Evolutionary conservation across 2,113 vertebrate genomes (phyloP).

Genomic region (Clarias magur): DNA sequence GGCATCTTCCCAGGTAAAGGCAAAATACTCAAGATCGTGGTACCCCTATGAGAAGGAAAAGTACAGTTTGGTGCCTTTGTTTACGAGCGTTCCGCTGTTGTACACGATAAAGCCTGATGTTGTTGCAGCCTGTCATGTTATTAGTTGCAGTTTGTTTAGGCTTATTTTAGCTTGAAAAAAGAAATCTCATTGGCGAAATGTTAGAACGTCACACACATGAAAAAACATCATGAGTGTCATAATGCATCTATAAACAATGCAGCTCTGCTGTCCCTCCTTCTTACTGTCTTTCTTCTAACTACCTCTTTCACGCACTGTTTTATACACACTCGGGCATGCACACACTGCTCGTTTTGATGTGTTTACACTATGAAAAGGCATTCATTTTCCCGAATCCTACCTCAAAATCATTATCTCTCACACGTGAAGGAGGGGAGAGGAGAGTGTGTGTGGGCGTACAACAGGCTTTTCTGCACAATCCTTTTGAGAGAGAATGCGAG

Average conservation of each 20-base stretch:
- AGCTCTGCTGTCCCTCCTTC: conserved; percentile 37
- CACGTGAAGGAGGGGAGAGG: conserved; percentile 58
- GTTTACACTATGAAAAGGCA: conserved; percentile 59
- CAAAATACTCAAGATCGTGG: not conserved
- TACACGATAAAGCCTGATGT: conserved; percentile 12
- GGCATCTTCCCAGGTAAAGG: not conserved
- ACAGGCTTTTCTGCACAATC: conserved; percentile 72
- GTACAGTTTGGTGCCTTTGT: not conserved
- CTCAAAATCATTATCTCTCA: conserved; percentile 67
- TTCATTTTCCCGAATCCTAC: conserved; percentile 61
- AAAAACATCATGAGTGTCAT: conserved; percentile 49
- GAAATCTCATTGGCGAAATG: conserved; percentile 26
- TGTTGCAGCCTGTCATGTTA: conserved; percentile 9
- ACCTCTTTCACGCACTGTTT: conserved; percentile 46
- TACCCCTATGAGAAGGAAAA: not conserved
- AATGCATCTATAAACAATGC: conserved; percentile 43
- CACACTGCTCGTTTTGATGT: conserved; percentile 58
- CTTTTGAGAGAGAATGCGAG: conserved; percentile 64
- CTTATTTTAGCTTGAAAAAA: conserved; percentile 38
- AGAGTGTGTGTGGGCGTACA: conserved; percentile 61
- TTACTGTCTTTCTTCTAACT: conserved; percentile 36
- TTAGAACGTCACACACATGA: conserved; percentile 39
- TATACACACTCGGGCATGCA: conserved; percentile 38
- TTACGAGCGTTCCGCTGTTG: not conserved
- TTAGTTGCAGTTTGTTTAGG: conserved; percentile 56